phyloP scores from a whole-genome alignment of 2,113 vertebrate species.

The Chaetodon trifascialis region DNA sequence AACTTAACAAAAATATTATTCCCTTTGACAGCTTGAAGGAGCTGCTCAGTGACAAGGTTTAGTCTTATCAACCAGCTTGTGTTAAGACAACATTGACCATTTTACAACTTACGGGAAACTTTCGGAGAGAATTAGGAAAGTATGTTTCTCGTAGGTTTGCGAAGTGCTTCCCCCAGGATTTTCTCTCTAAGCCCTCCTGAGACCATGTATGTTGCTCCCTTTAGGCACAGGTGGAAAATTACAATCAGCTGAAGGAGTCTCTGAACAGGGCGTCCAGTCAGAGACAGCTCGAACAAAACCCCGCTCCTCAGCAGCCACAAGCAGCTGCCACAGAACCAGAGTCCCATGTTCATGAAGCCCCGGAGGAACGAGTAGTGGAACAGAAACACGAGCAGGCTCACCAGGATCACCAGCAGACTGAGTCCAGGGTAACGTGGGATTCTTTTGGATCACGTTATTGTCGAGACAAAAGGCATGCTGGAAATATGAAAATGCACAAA shows the following conservation, averaged over 20 bases:
- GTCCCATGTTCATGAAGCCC: slow-evolving; percentile 37
- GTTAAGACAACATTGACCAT: neutral
- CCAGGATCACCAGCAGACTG: slow-evolving; percentile 29
- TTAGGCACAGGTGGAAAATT: slow-evolving; percentile 93
- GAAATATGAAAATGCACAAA: neutral
- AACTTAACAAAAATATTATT: no score
- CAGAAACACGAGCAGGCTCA: slow-evolving; percentile 23
- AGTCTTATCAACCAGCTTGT: neutral
- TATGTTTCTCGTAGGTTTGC: no score
- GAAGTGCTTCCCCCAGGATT: neutral
- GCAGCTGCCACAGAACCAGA: neutral
- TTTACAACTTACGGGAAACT: neutral
- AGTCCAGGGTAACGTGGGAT: slow-evolving; percentile 62
- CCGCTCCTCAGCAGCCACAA: slow-evolving; percentile 17
- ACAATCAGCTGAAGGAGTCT: slow-evolving; percentile 91
- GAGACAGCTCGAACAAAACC: slow-evolving; percentile 72
- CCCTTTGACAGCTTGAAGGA: no score
- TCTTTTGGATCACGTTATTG: neutral
- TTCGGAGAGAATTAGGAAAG: no score
- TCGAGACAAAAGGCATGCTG: neutral
- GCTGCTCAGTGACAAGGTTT: no score
- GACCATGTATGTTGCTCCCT: slow-evolving; percentile 26
- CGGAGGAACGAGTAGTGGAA: neutral
- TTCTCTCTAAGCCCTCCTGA: neutral
- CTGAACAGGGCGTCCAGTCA: slow-evolving; percentile 86